Percentiles rank a stretch among this genome's conserved stretches.
Conservation (phyloP, 2,113 vertebrate genomes). For the Lynx canadensis region DNA sequence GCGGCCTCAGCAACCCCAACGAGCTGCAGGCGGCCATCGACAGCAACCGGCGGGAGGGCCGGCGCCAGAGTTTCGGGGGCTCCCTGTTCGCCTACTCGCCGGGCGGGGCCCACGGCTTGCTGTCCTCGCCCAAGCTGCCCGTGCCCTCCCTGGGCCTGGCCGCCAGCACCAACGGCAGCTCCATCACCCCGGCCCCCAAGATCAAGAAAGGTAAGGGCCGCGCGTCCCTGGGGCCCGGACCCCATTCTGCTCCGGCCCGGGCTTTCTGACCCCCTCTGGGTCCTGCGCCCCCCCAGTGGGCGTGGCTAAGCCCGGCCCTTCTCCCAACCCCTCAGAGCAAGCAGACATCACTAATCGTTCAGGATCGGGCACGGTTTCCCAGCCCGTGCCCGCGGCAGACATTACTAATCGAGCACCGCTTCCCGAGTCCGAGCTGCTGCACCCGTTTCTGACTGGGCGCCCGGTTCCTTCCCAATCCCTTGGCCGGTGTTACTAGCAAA, state of each 20-base stretch:
- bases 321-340: too few relatives aligned
- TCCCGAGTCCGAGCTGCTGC: rapidly evolving
- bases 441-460: not conserved
- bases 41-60: slow-evolving; percentile 96
- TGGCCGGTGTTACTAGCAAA: not conserved
- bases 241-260: not conserved
- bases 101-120: slow-evolving; percentile 91
- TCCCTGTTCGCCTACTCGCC: slow-evolving; percentile 96
- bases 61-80: slow-evolving; percentile 94
- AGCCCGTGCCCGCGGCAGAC: not conserved
- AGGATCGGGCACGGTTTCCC: too few relatives aligned
- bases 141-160: slow-evolving; percentile 87
- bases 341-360: too few relatives aligned
- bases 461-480: not conserved
- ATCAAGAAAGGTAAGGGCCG: slow-evolving; percentile 94
- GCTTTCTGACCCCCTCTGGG: not conserved
- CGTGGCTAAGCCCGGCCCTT: too few relatives aligned
- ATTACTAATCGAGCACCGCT: not conserved
- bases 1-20: slow-evolving; percentile 95
- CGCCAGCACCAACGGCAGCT: slow-evolving; percentile 90
- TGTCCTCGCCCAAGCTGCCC: slow-evolving; percentile 93
- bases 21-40: slow-evolving; percentile 98
- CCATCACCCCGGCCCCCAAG: slow-evolving; percentile 89
- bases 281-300: too few relatives aligned
- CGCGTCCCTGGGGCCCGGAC: rapidly evolving